Evolutionary conservation across 2,888 invertebrate genomes (phyloP).

Genomic region (Oscheius sp.): DNA sequence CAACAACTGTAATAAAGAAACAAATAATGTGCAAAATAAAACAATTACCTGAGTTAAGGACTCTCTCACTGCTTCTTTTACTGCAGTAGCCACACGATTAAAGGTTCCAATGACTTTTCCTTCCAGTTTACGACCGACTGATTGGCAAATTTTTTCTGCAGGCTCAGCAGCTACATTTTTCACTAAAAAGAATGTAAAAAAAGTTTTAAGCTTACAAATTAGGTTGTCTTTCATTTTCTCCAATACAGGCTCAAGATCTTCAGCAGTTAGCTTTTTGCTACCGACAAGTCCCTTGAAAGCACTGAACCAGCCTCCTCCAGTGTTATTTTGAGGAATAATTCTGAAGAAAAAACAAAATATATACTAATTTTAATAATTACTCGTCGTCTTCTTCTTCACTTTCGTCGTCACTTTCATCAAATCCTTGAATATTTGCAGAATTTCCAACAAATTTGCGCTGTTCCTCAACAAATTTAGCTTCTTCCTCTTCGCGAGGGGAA

Average conservation of each 20-base stretch:
- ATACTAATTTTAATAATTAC: conserved; percentile 1
- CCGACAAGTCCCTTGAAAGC: conserved; percentile 80
- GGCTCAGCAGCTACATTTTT: conserved; percentile 99
- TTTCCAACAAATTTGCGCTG: conserved; percentile 70
- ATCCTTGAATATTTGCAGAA: conserved; percentile 71
- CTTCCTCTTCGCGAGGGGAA: conserved; percentile 27
- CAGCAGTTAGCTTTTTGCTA: conserved; percentile 81
- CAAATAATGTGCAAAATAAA: no score
- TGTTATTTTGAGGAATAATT: conserved; percentile 41
- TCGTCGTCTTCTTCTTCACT: conserved; percentile 52
- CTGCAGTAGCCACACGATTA: conserved; percentile 85
- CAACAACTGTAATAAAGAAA: conserved; percentile 77
- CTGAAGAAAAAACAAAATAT: conserved; percentile 28
- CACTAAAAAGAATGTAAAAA: conserved; percentile 72
- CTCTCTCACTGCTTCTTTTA: conserved; percentile 86
- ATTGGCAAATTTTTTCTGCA: conserved; percentile 80
- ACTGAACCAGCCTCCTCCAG: conserved; percentile 77
- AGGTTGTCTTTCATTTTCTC: conserved; percentile 94
- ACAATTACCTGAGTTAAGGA: conserved; percentile 80
- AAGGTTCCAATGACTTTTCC: conserved; percentile 83
- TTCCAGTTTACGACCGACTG: conserved; percentile 64
- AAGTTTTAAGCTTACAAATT: conserved; percentile 73
- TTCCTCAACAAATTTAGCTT: conserved; percentile 35
- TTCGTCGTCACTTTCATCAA: conserved; percentile 70
- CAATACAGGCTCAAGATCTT: conserved; percentile 84